Evolutionary conservation across 2,113 vertebrate genomes (phyloP), one percentile per base, ranked within the genome.

Genomic region (Nansenia antarctica): DNA sequence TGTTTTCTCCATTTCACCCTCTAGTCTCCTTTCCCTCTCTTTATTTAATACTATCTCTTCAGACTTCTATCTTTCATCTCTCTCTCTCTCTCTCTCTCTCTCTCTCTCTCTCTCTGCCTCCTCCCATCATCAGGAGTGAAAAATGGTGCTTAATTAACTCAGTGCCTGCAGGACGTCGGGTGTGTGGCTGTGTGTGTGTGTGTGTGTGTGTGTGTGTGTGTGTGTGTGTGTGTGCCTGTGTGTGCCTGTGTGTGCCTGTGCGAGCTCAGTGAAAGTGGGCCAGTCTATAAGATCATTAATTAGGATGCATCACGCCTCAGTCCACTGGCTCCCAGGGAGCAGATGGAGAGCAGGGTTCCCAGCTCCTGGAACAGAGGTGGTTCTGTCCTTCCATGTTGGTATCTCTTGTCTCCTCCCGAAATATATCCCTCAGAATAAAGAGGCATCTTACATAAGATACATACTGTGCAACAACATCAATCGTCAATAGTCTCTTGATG

Each of bases 231-330:
- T 73, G 65, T 77, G 55, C 76, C 65, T 70, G 49, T 71, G 65
- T 70, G 68, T 74, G 74, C 53, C 65, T 69, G 70, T 69, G 69
- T 26, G 55, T 72, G 70, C 62, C 65, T 70, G 69, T 72, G 69
- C 64, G 79, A 49, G 61, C 35, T 65, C n/a, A 53, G 75, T 74
- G 83, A 86, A 90, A 90, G 82, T 89, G 83, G 90, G 87, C 71
- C 87, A 89, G 80, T 90, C 87, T 90, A 87, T 88, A 81, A 82
- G 85, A 78, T 88, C 79, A 84, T 84, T 92, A 90, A 93, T 93
- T 91, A 92, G 89, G 79, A 88, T 90, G 88, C 85, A 83, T 80
- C 73, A 77, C 81, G 79, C 81, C 85, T 86, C 80, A 67, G 82
- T 85, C 82, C 80, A 34, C 77, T 78, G 84, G 82, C 78, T 88